Evolutionary conservation across 2,888 invertebrate genomes (phyloP).

Genomic region (Drosophila anomalipes): DNA sequence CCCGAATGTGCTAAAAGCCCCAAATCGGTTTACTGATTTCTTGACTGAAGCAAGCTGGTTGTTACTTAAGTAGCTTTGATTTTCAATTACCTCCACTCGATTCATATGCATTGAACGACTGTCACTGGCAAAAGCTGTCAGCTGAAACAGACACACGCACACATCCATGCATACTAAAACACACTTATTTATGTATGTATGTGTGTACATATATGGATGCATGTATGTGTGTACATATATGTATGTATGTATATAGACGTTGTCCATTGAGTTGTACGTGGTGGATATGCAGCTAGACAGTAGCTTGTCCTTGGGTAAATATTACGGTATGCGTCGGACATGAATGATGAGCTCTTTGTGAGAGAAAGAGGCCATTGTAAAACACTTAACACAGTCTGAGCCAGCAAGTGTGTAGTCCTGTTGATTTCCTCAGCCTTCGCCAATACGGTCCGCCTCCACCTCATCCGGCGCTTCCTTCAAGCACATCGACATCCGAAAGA

Average conservation of each 20-base stretch:
- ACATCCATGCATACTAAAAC: constrained; percentile 1
- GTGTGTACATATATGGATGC: constrained; percentile 15
- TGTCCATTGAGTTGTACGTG: constrained; percentile 47
- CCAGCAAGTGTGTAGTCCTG: constrained; percentile 8
- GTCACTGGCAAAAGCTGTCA: constrained; percentile 58
- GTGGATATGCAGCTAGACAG: constrained; percentile 38
- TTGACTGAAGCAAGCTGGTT: constrained; percentile 30
- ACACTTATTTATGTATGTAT: constrained; percentile 9
- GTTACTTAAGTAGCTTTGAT: constrained; percentile 64
- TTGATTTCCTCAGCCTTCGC: constrained; percentile 19
- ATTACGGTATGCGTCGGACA: constrained; percentile 72
- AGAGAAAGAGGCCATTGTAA: constrained; percentile 63
- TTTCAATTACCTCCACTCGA: constrained; percentile 73
- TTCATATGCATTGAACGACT: constrained; percentile 69
- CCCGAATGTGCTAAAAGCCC: constrained; percentile 20
- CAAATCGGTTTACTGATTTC: constrained; percentile 53
- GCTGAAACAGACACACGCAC: constrained; percentile 23
- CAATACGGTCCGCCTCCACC: not conserved
- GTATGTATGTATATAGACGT: constrained; percentile 1
- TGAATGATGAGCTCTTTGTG: constrained; percentile 77
- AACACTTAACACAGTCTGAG: constrained; percentile 64
- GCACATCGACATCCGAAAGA: constrained; percentile 46
- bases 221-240: constrained; percentile 13
- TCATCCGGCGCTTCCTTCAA: constrained; percentile 4
- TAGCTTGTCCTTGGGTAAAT: constrained; percentile 69